Evolutionary conservation across 2,113 vertebrate genomes (phyloP), one percentile per base, ranked within the genome.

Genomic region (Ginglymostoma cirratum): DNA sequence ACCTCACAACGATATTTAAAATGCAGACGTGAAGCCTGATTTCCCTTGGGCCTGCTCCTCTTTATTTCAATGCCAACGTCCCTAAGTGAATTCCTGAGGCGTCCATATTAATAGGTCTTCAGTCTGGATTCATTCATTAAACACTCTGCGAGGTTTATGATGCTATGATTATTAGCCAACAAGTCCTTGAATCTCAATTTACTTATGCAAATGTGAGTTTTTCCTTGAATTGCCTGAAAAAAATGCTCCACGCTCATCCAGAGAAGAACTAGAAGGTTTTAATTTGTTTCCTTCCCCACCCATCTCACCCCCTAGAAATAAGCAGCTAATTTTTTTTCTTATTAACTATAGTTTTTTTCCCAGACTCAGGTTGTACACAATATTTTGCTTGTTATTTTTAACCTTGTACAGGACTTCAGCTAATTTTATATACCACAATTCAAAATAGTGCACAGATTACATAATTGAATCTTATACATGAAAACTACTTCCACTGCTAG

Each of bases 81-180:
- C 98, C 96, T 97, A 97, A 97, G 98, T 98, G 98, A 99, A 99
- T 99, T 99, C 98, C 98, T 98, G 98, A 99, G 98, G 98, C 99
- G 98, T 99, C 98, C 99, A 99, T 99, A 99, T 99, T 99, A 99
- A 99, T 99, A 99, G 99, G 99, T 98, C 99, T 99, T 99, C 99
- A 99, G 99, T 99, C 99, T 99, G 99, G 99, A 99, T 98, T 99
- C 99, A 99, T 99, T 99, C 99, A 99, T 99, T 99, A 99, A 99
- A 98, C 98, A 98, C 98, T 98, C 98, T 98, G 98, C 98, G 99
- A 99, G 99, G 98, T 99, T 99, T 98, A 98, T 98, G 98, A 98
- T 98, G 98, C 97, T 98, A 97, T 98, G 97, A 98, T 99, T 99
- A 99, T 99, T 99, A 99, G 99, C 99, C 98, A 96, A 98, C 98